These are phyloP conservation scores for Parauchenoglanis punctatus DNA, from an alignment of 2,797 vertebrate species.

Conservation along the genomic window DNA sequence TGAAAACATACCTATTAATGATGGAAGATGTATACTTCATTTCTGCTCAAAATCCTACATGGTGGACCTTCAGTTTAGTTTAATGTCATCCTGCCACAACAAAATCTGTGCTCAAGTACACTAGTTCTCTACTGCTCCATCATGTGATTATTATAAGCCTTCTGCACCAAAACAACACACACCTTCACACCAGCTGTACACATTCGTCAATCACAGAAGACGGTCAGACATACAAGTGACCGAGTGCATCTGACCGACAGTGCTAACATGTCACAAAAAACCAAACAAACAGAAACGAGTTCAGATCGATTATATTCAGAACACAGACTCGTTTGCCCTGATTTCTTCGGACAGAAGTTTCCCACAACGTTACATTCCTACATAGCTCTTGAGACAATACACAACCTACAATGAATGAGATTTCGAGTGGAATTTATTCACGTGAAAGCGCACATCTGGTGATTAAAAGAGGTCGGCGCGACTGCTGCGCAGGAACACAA, in stretches of 20 bases:
- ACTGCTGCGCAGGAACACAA: neutral
- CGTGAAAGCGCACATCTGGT: no score
- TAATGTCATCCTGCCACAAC: neutral
- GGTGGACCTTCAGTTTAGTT: neutral
- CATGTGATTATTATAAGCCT: neutral
- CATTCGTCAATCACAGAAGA: neutral
- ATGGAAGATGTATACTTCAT: no score
- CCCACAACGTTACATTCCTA: neutral
- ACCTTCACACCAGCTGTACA: neutral
- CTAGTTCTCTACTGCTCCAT: neutral
- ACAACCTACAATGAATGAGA: neutral
- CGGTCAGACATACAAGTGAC: neutral
- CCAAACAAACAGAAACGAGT: neutral
- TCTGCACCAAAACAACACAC: neutral
- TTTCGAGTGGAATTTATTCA: constrained; percentile 7
- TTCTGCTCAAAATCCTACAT: neutral
- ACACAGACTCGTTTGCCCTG: neutral
- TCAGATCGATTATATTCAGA: neutral
- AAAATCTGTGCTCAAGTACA: neutral
- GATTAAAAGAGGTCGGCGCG: neutral
- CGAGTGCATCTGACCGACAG: no score
- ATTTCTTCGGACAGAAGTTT: neutral
- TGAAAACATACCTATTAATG: no score
- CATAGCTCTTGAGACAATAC: neutral
- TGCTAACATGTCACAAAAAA: no score